Conservation (phyloP, 2,113 vertebrate species). For the Mandrillus leucophaeus region DNA sequence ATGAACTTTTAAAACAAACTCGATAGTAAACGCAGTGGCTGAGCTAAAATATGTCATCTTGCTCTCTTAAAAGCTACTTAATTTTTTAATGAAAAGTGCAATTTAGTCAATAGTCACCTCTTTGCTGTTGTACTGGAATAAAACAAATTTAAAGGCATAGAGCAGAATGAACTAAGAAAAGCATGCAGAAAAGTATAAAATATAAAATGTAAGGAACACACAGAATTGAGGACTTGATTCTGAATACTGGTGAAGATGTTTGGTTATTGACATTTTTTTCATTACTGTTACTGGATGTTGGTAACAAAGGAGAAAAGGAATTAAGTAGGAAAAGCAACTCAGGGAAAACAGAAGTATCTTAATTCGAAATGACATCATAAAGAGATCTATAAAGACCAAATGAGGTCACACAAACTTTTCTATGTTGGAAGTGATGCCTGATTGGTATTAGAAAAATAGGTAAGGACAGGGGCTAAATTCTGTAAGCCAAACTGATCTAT, state of each 20-base stretch:
- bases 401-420: background rate
- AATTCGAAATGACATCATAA: background rate
- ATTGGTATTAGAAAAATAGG: background rate
- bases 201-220: background rate
- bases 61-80: slow-evolving; percentile 46
- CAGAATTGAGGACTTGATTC: background rate
- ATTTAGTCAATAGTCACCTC: slow-evolving; percentile 53
- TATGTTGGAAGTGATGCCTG: background rate
- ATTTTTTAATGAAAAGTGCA: slow-evolving; percentile 21
- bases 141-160: slow-evolving; percentile 25
- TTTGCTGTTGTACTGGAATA: slow-evolving; percentile 7
- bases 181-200: background rate
- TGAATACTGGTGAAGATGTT: background rate
- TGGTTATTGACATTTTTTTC: background rate
- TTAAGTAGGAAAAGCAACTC: background rate
- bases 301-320: background rate
- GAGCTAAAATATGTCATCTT: slow-evolving; percentile 47
- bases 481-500: background rate
- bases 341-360: background rate
- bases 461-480: background rate
- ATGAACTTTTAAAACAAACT: slow-evolving; percentile 39
- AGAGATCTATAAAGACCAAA: background rate
- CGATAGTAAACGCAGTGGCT: slow-evolving; percentile 19
- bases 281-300: background rate
- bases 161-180: background rate